Conservation (phyloP, 2,113 vertebrate genomes). For the Turnix velox region DNA sequence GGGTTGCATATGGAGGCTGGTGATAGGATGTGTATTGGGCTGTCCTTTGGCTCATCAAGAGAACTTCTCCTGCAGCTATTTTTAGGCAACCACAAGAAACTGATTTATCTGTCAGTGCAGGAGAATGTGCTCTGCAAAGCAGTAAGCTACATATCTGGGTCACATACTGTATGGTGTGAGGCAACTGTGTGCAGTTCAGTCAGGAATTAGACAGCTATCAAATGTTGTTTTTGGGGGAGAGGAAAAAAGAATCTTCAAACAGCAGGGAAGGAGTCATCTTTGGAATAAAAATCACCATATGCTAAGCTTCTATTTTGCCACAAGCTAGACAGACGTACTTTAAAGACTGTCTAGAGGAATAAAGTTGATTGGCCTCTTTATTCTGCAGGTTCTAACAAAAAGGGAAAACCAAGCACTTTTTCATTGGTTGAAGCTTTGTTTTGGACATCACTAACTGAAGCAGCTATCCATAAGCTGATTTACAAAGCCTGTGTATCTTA, state of each 20-base stretch:
- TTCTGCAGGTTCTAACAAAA: not conserved
- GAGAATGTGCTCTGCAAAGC: conserved; percentile 59
- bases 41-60: not conserved
- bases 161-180: not conserved
- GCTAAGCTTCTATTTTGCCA: conserved; percentile 9
- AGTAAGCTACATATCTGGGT: conserved; percentile 54
- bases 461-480: not conserved
- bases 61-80: conserved; percentile 15
- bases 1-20: not conserved
- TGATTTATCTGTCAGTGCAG: conserved; percentile 57
- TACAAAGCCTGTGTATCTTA: not conserved
- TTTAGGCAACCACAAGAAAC: conserved; percentile 41
- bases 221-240: not conserved
- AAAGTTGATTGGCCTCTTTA: not conserved
- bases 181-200: conserved; percentile 12
- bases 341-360: not conserved
- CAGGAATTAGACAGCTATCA: conserved; percentile 42
- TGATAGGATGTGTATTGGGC: not conserved
- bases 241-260: not conserved
- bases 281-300: conserved; percentile 10
- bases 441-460: not conserved
- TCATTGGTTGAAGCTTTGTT: not conserved
- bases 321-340: not conserved
- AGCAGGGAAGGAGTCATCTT: not conserved
- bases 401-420: not conserved